Conservation (phyloP, 2,797 vertebrate species). For the Acanthopagrus latus region DNA sequence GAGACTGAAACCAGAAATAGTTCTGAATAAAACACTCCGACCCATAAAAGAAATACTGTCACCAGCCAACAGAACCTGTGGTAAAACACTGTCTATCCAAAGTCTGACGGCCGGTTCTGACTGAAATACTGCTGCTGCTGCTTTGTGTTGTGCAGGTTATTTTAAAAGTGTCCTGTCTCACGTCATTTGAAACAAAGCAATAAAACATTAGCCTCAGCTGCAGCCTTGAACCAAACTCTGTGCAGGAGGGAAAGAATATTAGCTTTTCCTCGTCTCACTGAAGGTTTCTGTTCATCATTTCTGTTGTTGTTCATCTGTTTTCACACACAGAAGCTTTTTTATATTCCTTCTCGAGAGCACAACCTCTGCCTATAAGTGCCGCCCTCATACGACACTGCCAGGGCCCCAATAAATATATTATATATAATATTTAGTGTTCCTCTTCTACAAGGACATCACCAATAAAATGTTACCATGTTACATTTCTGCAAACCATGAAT, state of each 20-base stretch:
- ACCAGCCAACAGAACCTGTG: neutral
- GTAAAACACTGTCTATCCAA: neutral
- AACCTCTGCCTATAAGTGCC: slow-evolving; percentile 10
- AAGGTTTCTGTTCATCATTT: slow-evolving; percentile 27
- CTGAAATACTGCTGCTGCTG: slow-evolving; percentile 10
- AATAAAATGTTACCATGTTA: too few relatives aligned
- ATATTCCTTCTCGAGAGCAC: neutral
- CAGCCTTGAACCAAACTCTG: slow-evolving; percentile 10
- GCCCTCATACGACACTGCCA: neutral
- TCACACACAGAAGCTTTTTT: slow-evolving; percentile 5
- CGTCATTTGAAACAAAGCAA: slow-evolving; percentile 52
- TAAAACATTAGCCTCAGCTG: slow-evolving; percentile 44
- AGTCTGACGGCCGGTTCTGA: neutral
- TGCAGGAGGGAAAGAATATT: slow-evolving; percentile 37
- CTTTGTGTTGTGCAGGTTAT: slow-evolving; percentile 18
- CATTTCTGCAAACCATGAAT: too few relatives aligned
- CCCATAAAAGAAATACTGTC: neutral
- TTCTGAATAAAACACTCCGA: neutral
- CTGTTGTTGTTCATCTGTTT: slow-evolving; percentile 20
- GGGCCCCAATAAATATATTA: too few relatives aligned
- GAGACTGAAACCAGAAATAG: neutral
- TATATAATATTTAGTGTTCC: neutral
- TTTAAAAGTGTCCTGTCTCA: slow-evolving; percentile 10
- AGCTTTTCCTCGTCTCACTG: slow-evolving; percentile 1
- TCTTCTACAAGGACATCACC: neutral